Percentiles rank a stretch among this genome's conserved stretches.
Evolutionary conservation across 1,140 invertebrate species (phyloP).

Genomic region (Globodera ellingtonae): DNA sequence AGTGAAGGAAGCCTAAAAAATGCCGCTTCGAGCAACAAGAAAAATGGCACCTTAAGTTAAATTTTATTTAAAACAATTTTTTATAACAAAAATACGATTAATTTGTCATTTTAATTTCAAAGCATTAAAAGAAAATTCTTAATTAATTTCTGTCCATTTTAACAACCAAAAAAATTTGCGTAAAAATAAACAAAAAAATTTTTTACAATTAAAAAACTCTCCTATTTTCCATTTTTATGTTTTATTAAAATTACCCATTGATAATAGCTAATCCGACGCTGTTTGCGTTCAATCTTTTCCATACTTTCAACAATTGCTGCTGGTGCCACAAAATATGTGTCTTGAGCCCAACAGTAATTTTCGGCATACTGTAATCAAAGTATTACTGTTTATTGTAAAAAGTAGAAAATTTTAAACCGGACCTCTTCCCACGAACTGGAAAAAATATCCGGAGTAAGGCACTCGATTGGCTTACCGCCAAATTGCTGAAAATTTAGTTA

Average conservation of each 20-base stretch:
- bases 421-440: slow-evolving; percentile 54
- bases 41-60: slow-evolving; percentile 43
- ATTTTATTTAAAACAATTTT: not conserved
- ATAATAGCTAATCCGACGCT: slow-evolving; percentile 63
- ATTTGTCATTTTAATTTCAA: no score
- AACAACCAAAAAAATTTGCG: no score
- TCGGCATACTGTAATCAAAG: slow-evolving; percentile 45
- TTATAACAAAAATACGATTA: not conserved
- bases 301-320: slow-evolving; percentile 42
- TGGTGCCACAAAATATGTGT: slow-evolving; percentile 52
- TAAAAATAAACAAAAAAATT: no score
- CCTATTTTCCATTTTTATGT: no score
- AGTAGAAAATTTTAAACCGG: not conserved
- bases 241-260: slow-evolving; percentile 62
- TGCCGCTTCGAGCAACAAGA: slow-evolving; percentile 64
- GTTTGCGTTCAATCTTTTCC: slow-evolving; percentile 27
- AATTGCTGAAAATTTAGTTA: slow-evolving; percentile 52
- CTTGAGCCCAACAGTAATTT: slow-evolving; percentile 53
- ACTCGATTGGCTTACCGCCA: slow-evolving; percentile 53
- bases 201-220: no score
- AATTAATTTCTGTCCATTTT: no score
- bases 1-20: slow-evolving; percentile 66
- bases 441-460: slow-evolving; percentile 52
- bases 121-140: no score
- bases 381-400: not conserved